Conservation (phyloP, 2,797 vertebrate genomes). For the Lepus oiostolus region DNA sequence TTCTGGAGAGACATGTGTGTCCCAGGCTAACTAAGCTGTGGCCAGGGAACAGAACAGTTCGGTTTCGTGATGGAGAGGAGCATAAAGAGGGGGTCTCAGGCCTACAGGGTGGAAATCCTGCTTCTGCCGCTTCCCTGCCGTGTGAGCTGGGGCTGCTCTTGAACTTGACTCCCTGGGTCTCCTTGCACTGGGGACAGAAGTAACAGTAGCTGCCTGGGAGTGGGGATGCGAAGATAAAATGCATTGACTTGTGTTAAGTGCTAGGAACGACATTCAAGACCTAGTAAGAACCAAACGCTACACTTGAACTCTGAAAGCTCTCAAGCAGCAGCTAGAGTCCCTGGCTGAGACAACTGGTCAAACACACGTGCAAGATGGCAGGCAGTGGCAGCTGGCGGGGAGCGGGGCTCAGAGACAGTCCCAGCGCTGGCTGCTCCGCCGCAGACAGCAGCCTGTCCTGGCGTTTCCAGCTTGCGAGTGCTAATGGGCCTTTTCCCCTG, state of each 20-base stretch:
- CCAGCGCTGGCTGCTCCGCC: neutral
- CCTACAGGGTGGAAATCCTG: neutral
- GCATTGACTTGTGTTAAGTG: neutral
- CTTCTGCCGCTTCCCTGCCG: neutral
- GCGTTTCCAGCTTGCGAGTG: slow-evolving; percentile 50
- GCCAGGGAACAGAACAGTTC: neutral
- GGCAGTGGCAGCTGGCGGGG: neutral
- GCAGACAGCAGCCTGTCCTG: neutral
- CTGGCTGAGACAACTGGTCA: neutral
- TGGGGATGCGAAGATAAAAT: neutral
- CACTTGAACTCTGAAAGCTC: slow-evolving; percentile 11
- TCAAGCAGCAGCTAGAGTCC: neutral
- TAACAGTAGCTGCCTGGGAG: neutral
- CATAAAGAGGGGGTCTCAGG: neutral
- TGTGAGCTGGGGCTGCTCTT: neutral
- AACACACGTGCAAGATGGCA: neutral
- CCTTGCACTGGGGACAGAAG: neutral
- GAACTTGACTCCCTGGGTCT: neutral
- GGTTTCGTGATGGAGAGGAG: neutral
- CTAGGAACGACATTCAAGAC: neutral
- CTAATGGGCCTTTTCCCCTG: neutral
- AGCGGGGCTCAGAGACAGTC: neutral
- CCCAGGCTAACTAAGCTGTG: neutral
- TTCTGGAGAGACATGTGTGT: neutral
- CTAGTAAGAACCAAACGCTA: neutral